These are phyloP conservation scores for Operophtera brumata DNA, from an alignment of 2,888 invertebrate species.

Conservation along the genomic window DNA sequence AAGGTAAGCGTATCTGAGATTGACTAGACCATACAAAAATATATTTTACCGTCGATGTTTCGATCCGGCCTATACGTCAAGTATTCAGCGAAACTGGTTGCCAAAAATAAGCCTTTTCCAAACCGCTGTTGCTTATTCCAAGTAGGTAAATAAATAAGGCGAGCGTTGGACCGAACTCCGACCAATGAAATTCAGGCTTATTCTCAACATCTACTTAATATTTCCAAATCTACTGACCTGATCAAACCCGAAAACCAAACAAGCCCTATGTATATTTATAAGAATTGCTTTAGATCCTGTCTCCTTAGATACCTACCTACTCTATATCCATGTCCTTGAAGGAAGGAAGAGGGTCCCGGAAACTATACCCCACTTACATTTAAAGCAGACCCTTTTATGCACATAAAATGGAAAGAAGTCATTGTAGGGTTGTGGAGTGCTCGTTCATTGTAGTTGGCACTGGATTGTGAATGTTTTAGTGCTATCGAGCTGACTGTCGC, in stretches of 20 bases:
- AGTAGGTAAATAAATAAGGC: conserved; percentile 1
- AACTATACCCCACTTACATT: conserved; percentile 28
- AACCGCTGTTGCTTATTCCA: neutral
- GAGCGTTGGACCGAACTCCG: neutral
- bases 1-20: too few species aligned
- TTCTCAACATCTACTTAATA: conserved; percentile 19
- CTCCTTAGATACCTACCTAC: neutral
- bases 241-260: conserved; percentile 16
- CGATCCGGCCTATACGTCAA: too few species aligned
- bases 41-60: too few species aligned
- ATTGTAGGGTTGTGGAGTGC: conserved; percentile 7
- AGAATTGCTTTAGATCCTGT: conserved; percentile 21
- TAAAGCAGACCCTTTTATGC: conserved; percentile 25
- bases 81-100: neutral
- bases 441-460: conserved; percentile 2
- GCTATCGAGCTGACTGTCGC: neutral
- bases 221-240: conserved; percentile 17
- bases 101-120: neutral
- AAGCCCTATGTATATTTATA: conserved; percentile 23
- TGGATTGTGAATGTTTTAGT: conserved; percentile 14
- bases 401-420: conserved; percentile 25
- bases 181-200: conserved; percentile 14
- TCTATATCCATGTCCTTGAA: conserved; percentile 13
- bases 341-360: conserved; percentile 16
- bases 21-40: too few species aligned